A percentile compares a stretch with the other conserved stretches of the same genome.
These are phyloP conservation scores for Agrochola litura DNA, from an alignment of 2,888 invertebrate genomes.

Conservation along the genomic window DNA sequence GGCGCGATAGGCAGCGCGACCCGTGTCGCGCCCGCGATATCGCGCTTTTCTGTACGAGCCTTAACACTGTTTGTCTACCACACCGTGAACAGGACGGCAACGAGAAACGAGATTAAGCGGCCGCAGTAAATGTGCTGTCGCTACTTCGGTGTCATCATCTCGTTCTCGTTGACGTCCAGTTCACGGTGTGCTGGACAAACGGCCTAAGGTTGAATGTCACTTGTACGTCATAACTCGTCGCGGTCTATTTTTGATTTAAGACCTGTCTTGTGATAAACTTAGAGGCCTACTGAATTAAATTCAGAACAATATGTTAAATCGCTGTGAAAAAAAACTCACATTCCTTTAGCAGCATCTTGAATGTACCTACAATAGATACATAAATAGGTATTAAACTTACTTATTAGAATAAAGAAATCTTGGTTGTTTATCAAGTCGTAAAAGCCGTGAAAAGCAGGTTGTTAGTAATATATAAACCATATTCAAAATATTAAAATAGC, in stretches of 20 bases:
- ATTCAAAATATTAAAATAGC: background rate
- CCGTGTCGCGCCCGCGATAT: too few relatives aligned
- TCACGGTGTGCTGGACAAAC: too few relatives aligned
- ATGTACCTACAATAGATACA: background rate
- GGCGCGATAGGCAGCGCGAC: too few relatives aligned
- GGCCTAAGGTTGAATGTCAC: too few relatives aligned
- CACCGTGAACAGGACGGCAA: too few relatives aligned
- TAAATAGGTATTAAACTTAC: background rate
- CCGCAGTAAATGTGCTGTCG: too few relatives aligned
- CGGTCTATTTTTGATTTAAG: background rate
- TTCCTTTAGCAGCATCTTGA: background rate
- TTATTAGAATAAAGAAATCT: background rate
- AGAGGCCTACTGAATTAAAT: background rate
- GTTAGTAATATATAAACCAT: background rate
- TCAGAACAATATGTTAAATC: background rate
- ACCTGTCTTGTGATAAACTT: background rate
- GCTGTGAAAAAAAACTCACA: background rate
- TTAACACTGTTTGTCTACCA: too few relatives aligned
- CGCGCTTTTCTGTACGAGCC: too few relatives aligned
- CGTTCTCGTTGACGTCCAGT: too few relatives aligned
- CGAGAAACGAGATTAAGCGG: too few relatives aligned
- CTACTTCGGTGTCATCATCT: too few relatives aligned
- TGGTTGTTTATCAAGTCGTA: too few relatives aligned
- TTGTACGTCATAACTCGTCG: background rate
- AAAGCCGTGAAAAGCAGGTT: background rate